A percentile compares a stretch with the other conserved stretches of the same genome.
These are phyloP conservation scores for Rhynchonycteris naso DNA, from an alignment of 2,797 vertebrate species.

Conservation along the genomic window DNA sequence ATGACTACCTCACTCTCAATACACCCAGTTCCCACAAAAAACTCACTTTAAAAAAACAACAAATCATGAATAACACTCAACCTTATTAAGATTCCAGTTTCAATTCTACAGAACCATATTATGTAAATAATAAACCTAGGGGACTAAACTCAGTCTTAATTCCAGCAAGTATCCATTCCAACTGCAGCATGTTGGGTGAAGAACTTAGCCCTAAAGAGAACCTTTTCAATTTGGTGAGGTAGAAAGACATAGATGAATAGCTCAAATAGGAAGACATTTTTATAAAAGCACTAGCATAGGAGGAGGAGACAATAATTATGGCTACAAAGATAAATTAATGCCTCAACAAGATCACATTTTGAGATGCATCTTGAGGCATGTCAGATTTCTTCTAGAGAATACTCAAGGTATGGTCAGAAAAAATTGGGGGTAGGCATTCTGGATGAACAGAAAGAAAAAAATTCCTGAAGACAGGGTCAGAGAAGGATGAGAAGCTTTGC, in stretches of 20 bases:
- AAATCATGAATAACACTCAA: background rate
- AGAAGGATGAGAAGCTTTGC: background rate
- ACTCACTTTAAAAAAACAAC: background rate
- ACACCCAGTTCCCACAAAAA: background rate
- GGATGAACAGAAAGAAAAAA: background rate
- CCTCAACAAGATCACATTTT: background rate
- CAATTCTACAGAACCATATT: background rate
- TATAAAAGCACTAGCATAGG: background rate
- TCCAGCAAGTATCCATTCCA: background rate
- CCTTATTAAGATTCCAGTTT: background rate
- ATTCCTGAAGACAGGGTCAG: background rate
- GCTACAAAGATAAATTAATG: background rate
- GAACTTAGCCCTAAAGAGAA: background rate
- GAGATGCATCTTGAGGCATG: background rate
- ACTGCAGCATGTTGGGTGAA: background rate
- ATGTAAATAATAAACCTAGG: background rate
- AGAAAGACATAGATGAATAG: background rate
- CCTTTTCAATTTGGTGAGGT: background rate
- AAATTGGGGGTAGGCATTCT: background rate
- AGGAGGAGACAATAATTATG: background rate
- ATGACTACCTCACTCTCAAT: background rate
- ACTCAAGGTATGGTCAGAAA: background rate
- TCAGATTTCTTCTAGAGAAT: background rate
- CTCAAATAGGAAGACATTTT: background rate
- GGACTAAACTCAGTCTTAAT: background rate